Evolutionary conservation across 1,140 invertebrate species (phyloP), one percentile per base, ranked within the genome.

Genomic region (Nephotettix cincticeps): DNA sequence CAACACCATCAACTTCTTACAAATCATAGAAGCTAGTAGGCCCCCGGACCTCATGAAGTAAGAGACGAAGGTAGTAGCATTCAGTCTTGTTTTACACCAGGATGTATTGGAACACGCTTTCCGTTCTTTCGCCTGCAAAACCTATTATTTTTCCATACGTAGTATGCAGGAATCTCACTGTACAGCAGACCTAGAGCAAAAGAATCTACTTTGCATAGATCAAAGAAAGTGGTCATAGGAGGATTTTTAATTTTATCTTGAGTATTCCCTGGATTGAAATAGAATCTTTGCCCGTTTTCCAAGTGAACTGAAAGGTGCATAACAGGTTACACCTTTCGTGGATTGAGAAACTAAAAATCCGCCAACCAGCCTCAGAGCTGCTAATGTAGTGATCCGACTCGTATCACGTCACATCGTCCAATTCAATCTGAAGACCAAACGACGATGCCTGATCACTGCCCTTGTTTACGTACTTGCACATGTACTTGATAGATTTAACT

Each of bases 401-500:
- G 74, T 76, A 19, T 23, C 19, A 9, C 14, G 71, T 19, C 23
- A 70, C 25, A 32, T 71, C 14, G 80, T 72, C 76, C 81, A 76
- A 76, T 81, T 29, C 47, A 36, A 67, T 69, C 65, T 32, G 29
- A 23, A 78, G 66, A 66, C 70, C 74, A 76, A 81, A 79, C 21
- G 78, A 79, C 21, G 78, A 74, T 45, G 80, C 80, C 77, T 78
- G 76, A 76, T 82, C 80, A 71, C 75, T 80, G 23, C 79, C 79
- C 79, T 83, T 83, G 56, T 81, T 79, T 65, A 84, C 77, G 77
- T 82, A 83, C 71, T 82, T 83, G 75, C 77, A 78, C 70, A 78
- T 75, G 69, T 79, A 79, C 72, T 79, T 78, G 6, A 77, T 78
- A 1, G 73, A 69, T 63, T 80, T 77, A 1, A 81, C 77, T 0